phyloP scores from a whole-genome alignment of 2,113 vertebrate species.

The Aramus guarauna region DNA sequence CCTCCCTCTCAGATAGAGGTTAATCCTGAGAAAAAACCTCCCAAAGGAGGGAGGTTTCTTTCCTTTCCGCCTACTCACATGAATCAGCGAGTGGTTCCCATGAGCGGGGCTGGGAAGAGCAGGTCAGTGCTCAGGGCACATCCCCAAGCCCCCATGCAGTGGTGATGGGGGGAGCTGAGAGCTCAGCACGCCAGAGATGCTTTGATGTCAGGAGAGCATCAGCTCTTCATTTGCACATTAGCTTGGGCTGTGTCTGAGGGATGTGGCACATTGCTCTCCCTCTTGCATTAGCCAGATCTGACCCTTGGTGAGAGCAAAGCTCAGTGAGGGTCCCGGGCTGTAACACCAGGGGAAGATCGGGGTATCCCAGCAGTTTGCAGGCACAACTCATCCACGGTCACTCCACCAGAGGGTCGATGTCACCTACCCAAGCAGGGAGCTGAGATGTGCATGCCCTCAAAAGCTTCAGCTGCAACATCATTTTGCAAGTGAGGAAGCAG shows the following conservation, averaged over 20 bases:
- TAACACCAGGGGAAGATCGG: rapidly evolving
- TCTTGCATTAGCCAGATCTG: background rate
- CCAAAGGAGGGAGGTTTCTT: background rate
- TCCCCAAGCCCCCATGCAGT: rapidly evolving
- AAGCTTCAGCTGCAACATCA: background rate
- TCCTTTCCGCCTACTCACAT: background rate
- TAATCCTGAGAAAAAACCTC: background rate
- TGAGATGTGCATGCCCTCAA: background rate
- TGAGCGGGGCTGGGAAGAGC: background rate
- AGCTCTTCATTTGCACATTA: background rate
- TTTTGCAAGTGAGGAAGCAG: background rate
- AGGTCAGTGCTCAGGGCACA: background rate
- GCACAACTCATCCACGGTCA: background rate
- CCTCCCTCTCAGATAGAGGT: background rate
- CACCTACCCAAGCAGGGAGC: background rate
- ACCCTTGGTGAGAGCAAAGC: background rate
- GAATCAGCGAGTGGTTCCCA: rapidly evolving
- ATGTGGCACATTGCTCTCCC: background rate
- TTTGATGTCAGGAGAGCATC: background rate
- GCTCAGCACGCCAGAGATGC: background rate
- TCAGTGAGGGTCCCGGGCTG: rapidly evolving
- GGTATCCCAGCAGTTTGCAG: background rate
- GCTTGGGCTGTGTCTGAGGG: background rate
- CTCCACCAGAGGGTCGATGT: background rate
- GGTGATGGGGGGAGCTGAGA: background rate